These are phyloP conservation scores for Okamejei kenojei DNA, from an alignment of 2,797 vertebrate species.

Conservation along the genomic window DNA sequence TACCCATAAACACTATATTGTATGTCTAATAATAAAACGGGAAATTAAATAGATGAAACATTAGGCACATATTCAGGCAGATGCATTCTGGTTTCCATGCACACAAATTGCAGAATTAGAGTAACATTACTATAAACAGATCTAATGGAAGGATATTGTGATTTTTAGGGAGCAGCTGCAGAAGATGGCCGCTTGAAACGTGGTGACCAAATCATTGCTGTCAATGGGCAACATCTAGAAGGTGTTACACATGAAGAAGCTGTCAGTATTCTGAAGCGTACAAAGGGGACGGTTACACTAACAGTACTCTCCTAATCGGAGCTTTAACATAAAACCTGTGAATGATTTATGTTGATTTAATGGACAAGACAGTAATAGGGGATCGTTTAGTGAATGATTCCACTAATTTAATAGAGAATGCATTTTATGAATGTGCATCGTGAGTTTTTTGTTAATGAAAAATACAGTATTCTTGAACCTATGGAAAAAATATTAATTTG, in stretches of 20 bases:
- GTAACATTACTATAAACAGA: neutral
- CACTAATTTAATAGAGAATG: neutral
- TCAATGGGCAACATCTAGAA: slow-evolving; percentile 87
- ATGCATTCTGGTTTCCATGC: neutral
- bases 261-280: slow-evolving; percentile 85
- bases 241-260: slow-evolving; percentile 94
- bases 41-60: neutral
- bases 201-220: slow-evolving; percentile 93
- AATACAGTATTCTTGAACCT: too few species aligned
- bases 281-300: slow-evolving; percentile 86
- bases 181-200: slow-evolving; percentile 91
- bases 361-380: neutral
- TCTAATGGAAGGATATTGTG: neutral
- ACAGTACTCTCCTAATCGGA: slow-evolving; percentile 76
- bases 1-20: neutral
- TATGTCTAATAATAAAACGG: neutral
- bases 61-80: neutral
- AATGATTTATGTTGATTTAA: neutral
- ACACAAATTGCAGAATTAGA: neutral
- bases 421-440: neutral
- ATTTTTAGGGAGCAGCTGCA: slow-evolving; percentile 80
- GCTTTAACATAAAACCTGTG: neutral
- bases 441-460: too few species aligned
- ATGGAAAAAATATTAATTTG: neutral
- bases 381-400: neutral